phyloP scores from a whole-genome alignment of 2,113 vertebrate species.

The Burhinus bistriatus region DNA sequence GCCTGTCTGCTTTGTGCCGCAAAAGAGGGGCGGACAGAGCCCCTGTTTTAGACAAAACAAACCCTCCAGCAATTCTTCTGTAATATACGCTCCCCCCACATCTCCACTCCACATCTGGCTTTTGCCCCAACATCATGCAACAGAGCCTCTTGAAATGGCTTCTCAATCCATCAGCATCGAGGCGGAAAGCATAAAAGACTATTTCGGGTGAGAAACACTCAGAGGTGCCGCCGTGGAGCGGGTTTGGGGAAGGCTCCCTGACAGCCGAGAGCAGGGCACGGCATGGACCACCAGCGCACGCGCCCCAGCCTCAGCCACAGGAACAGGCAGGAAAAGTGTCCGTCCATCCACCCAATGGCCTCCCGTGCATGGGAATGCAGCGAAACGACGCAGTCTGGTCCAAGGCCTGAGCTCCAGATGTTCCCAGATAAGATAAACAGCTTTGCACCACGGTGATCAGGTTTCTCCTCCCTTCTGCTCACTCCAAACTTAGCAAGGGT shows the following conservation, averaged over 20 bases:
- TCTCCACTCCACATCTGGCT: background rate
- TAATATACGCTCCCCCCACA: background rate
- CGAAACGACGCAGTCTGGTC: background rate
- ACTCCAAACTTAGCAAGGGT: background rate
- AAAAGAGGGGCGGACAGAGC: background rate
- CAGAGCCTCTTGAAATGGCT: background rate
- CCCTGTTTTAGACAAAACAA: background rate
- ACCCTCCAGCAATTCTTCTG: background rate
- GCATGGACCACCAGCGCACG: fast-evolving
- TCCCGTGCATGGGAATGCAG: background rate
- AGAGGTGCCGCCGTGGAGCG: background rate
- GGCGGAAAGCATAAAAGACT: background rate
- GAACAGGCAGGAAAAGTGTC: background rate
- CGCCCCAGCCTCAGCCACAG: background rate
- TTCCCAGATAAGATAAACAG: background rate
- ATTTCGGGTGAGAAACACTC: background rate
- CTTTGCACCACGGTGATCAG: fast-evolving
- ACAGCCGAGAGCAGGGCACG: no score
- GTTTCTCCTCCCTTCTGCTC: background rate
- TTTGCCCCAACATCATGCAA: background rate
- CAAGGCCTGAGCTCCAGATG: background rate
- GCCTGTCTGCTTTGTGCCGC: background rate
- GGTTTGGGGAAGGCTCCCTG: background rate
- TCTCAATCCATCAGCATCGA: fast-evolving
- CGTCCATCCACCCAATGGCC: background rate